Base-by-base conservation (phyloP, 92 coral and sea anemone species). In the Epizoanthus ramosus region DNA sequence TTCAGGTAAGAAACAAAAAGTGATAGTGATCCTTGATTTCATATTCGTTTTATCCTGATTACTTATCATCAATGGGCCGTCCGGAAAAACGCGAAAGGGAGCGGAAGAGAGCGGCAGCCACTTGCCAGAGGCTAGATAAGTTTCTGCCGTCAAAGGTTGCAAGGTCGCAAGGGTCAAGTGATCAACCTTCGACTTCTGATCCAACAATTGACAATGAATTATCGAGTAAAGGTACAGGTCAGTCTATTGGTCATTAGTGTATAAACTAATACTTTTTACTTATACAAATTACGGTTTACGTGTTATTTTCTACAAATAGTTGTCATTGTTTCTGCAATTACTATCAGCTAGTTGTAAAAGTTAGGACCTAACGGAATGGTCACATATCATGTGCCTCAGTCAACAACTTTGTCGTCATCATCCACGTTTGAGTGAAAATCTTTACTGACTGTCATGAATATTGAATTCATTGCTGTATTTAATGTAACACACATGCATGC, bases 381-480 rank as follows among this genome's bases (percentile, higher is more conserved):
- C 63, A 58, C 63, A 58, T 58, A 58, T 58, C 63, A 58, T 58
- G 63, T 41, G 70, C 70, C 70, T 22, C 70, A 65, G 39, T 65
- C 70, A 65, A 65, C 70, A 65, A 65, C 70, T 65, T 65, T 65
- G 70, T 65, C 37, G 70, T 65, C 70, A 65, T 65, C 70, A 65
- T 65, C 70, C 70, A 28, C 31, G 31, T 28, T 28, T 28, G 31
- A 28, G 31, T 28, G 31, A 28, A 28, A 28, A 65, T 37, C 17
- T 23, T 65, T 21, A 16, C 25, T 41, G 45, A 41, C 45, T 41
- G 45, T 41, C 45, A 41, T 28, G 31, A 28, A 28, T 28, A 28
- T 28, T 28, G 31, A 0, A 28, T 28, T 28, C 31, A 28, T 28
- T 28, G 31, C 31, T 28, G 31, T 28, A 28, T 28, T 28, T 28